Conservation (phyloP, 2,797 vertebrate genomes). For the Microctenopoma steveboyesi region DNA sequence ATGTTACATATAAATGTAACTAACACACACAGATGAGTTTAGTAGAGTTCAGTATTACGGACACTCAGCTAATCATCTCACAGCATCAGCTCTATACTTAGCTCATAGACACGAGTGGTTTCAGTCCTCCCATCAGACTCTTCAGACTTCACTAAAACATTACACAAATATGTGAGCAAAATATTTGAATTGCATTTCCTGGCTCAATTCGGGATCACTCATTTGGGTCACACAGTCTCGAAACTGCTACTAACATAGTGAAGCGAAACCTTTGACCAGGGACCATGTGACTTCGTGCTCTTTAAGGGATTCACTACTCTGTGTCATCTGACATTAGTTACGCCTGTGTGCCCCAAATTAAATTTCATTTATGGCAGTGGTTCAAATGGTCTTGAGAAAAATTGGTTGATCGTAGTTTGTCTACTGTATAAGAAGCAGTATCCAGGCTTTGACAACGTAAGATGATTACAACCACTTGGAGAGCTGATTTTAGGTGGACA, state of each 20-base stretch:
- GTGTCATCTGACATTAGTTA: constrained; percentile 35
- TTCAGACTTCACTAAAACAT: neutral
- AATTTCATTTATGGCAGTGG: neutral
- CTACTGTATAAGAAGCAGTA: neutral
- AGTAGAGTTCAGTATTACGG: too few relatives aligned
- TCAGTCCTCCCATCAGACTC: neutral
- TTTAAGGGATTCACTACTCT: constrained; percentile 15
- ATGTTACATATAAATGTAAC: too few relatives aligned
- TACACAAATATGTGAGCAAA: too few relatives aligned
- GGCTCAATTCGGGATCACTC: neutral
- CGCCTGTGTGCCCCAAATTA: neutral
- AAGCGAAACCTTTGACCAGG: constrained; percentile 28
- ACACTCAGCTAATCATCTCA: too few relatives aligned
- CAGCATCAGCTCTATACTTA: neutral
- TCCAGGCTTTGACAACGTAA: neutral
- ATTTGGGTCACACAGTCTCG: neutral
- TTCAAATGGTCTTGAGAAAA: constrained; percentile 1
- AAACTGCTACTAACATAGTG: constrained; percentile 6
- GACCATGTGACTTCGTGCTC: constrained; percentile 17
- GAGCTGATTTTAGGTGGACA: neutral
- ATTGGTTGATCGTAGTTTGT: constrained; percentile 1
- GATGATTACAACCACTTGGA: neutral
- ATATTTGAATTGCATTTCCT: neutral
- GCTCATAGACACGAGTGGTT: neutral
- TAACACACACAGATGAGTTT: too few relatives aligned